Percentiles rank a stretch among this genome's conserved stretches.
Conservation (phyloP, 2,797 vertebrate genomes). For the Gymnoscopelus microlampas region DNA sequence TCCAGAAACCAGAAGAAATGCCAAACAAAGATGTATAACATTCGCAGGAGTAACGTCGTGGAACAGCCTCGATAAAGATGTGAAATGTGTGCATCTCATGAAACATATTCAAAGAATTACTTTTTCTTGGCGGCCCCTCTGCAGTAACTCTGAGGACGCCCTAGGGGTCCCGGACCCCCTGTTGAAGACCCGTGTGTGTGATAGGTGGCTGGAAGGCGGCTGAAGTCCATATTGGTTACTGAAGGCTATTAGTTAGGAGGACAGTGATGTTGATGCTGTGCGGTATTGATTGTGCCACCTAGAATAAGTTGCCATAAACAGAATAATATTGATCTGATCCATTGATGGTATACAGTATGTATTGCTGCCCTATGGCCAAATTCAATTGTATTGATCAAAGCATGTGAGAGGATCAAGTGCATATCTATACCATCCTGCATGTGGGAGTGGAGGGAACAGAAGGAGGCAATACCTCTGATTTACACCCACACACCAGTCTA, state of each 20-base stretch:
- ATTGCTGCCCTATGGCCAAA: conserved; percentile 68
- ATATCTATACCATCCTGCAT: conserved; percentile 38
- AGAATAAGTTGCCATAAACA: conserved; percentile 71
- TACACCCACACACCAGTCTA: conserved; percentile 41
- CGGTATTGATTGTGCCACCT: conserved; percentile 64
- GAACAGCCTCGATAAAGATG: too few relatives aligned
- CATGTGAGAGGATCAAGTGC: conserved; percentile 58
- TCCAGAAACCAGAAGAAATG: too few relatives aligned
- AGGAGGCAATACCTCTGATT: conserved; percentile 31
- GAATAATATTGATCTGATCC: conserved; percentile 63
- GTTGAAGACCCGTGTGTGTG: neutral
- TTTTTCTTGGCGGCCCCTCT: too few relatives aligned
- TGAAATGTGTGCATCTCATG: too few relatives aligned
- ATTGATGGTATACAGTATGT: conserved; percentile 63
- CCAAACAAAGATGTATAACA: too few relatives aligned
- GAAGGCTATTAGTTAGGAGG: conserved; percentile 44
- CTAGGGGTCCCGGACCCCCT: too few relatives aligned
- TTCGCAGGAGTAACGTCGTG: too few relatives aligned
- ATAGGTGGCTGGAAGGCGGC: conserved; percentile 24
- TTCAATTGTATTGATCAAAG: conserved; percentile 68
- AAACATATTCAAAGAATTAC: too few relatives aligned
- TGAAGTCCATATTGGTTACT: conserved; percentile 35
- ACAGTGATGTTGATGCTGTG: conserved; percentile 53
- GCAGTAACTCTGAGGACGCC: too few relatives aligned
- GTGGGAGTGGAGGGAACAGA: conserved; percentile 27